Evolutionary conservation across 2,113 vertebrate species (phyloP), one percentile per base, ranked within the genome.

Genomic region (Hiodon alosoides): DNA sequence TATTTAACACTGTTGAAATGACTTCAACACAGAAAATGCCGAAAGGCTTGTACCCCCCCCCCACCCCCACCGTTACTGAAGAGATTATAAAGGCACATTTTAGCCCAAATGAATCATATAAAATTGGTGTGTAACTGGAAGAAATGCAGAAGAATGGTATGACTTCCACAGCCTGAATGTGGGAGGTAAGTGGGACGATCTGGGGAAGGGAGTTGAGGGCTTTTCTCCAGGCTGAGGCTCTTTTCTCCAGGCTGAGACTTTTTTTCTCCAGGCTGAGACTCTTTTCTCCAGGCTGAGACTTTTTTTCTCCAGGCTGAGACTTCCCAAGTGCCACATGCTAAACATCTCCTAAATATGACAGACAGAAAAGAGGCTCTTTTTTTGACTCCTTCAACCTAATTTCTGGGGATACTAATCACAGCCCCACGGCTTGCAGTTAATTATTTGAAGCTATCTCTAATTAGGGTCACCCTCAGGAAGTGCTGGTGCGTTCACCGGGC

Each of bases 401-500:
- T 79, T 61, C 52, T 16, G 77, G 69, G 79, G 74, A 76, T 75
- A 67, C 75, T 68, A 79, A 78, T 52, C 60, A 73, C 61, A 81
- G 81, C 79, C 81, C 11, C 74, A 81, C 80, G 9, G 16, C 79
- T 48, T 68, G 77, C 60, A 11, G 75, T 78, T 85, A 86, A 87
- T 86, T 79, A 81, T 79, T 73, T 80, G 51, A 84, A 68, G 80
- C 81, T 85, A 83, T 74, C 79, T 77, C 65, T 84, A 85, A 83
- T 83, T 82, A 85, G 81, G 79, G 84, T 84, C 79, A 81, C 81
- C 83, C 65, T 51, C 59, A 66, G 83, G 81, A 66, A 83, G 81
- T 82, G 74, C 65, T 62, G 76, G 48, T 17, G 77, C 64, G 73
- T 50, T 17, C n/a, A 64, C 6, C 2, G 4, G 16, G 69, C n/a